These are phyloP conservation scores for Taurulus bubalis DNA, from an alignment of 2,113 vertebrate species.

Conservation along the genomic window DNA sequence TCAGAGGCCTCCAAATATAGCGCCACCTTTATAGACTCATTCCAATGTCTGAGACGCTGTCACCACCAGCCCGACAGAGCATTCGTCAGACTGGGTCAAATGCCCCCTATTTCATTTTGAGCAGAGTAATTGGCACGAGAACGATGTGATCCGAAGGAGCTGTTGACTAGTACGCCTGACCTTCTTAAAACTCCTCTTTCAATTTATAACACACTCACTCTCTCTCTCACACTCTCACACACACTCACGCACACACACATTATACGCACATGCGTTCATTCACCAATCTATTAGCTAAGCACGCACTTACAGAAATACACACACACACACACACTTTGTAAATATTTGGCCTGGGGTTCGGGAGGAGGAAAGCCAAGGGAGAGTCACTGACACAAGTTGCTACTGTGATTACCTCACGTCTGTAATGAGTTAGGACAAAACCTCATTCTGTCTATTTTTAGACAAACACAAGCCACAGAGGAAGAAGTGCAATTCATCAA, in stretches of 20 bases:
- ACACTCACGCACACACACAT: not conserved
- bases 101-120: slow-evolving; percentile 62
- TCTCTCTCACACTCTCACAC: too few relatives aligned
- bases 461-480: slow-evolving; percentile 38
- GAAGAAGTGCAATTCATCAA: slow-evolving; percentile 21
- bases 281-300: slow-evolving; percentile 42
- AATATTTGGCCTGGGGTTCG: slow-evolving; percentile 64
- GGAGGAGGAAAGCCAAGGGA: slow-evolving; percentile 61
- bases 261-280: slow-evolving; percentile 49
- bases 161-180: slow-evolving; percentile 59
- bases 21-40: slow-evolving; percentile 49
- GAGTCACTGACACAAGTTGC: slow-evolving; percentile 68
- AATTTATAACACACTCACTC: slow-evolving; percentile 51
- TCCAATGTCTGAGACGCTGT: slow-evolving; percentile 58
- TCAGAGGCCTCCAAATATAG: slow-evolving; percentile 16
- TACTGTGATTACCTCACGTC: slow-evolving; percentile 74
- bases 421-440: slow-evolving; percentile 62
- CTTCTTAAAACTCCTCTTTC: slow-evolving; percentile 66
- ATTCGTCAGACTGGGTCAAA: slow-evolving; percentile 52
- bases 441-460: slow-evolving; percentile 72
- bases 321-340: slow-evolving; percentile 71
- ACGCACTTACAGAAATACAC: slow-evolving; percentile 68
- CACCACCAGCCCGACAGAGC: slow-evolving; percentile 45
- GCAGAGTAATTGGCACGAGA: slow-evolving; percentile 43
- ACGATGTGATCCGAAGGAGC: slow-evolving; percentile 44